Evolutionary conservation across 2,797 vertebrate species (phyloP).

Genomic region (Gastrophryne carolinensis): DNA sequence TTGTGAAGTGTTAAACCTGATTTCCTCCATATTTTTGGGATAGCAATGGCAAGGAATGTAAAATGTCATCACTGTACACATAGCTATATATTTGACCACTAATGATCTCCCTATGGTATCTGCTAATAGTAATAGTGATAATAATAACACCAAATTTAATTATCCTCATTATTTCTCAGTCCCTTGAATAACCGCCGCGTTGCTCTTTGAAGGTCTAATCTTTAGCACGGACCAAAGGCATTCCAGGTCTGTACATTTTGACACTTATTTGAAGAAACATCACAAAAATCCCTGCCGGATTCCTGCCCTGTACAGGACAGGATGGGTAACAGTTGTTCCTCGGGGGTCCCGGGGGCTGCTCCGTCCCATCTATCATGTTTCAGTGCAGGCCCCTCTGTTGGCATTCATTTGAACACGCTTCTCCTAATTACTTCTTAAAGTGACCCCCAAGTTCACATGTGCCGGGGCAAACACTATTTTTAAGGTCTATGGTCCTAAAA

Average conservation of each 20-base stretch:
- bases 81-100: too few species aligned
- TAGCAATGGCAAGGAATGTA: too few species aligned
- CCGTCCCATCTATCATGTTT: not conserved
- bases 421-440: not conserved
- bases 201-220: not conserved
- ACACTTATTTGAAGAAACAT: not conserved
- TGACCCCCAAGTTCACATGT: conserved; percentile 26
- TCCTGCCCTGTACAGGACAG: not conserved
- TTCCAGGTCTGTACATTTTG: not conserved
- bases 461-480: conserved; percentile 37
- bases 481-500: conserved; percentile 57
- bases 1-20: too few species aligned
- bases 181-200: not conserved
- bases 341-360: not conserved
- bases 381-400: not conserved
- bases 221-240: not conserved
- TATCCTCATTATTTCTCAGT: not conserved
- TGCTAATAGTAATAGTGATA: not conserved
- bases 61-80: too few species aligned
- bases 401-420: not conserved
- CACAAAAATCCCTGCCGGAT: not conserved
- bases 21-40: too few species aligned
- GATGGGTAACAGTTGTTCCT: not conserved
- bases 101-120: too few species aligned
- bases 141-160: not conserved